A percentile compares a stretch with the other conserved stretches of the same genome.
These are phyloP conservation scores for Cantharis rustica DNA, from an alignment of 2,888 invertebrate genomes.

Conservation along the genomic window DNA sequence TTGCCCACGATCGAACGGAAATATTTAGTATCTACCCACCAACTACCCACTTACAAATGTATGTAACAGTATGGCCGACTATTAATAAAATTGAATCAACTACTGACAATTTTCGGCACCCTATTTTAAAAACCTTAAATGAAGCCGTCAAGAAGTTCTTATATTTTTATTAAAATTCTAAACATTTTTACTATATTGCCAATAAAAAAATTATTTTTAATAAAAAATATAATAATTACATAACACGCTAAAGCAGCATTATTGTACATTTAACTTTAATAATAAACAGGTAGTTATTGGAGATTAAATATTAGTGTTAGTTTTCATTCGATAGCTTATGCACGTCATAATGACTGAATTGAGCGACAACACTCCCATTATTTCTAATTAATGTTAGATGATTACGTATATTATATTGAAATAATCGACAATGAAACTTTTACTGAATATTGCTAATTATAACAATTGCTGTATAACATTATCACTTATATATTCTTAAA, in stretches of 20 bases:
- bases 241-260: neutral
- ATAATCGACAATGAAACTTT: neutral
- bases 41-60: constrained; percentile 12
- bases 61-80: neutral
- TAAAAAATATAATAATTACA: neutral
- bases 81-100: neutral
- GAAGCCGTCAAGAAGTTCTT: neutral
- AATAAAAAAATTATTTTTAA: neutral
- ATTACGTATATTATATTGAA: neutral
- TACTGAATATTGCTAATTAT: neutral
- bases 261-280: neutral
- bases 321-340: neutral
- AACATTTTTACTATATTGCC: neutral
- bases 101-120: neutral
- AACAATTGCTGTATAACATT: neutral
- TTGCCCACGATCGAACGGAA: constrained; percentile 34
- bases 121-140: neutral
- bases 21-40: constrained; percentile 31
- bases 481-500: too few species aligned
- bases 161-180: neutral
- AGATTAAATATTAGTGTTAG: neutral
- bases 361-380: neutral
- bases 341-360: neutral
- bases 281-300: neutral
- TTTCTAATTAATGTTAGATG: neutral